These are phyloP conservation scores for Saccostrea cuccullata DNA, from an alignment of 1,140 invertebrate species.

Conservation along the genomic window DNA sequence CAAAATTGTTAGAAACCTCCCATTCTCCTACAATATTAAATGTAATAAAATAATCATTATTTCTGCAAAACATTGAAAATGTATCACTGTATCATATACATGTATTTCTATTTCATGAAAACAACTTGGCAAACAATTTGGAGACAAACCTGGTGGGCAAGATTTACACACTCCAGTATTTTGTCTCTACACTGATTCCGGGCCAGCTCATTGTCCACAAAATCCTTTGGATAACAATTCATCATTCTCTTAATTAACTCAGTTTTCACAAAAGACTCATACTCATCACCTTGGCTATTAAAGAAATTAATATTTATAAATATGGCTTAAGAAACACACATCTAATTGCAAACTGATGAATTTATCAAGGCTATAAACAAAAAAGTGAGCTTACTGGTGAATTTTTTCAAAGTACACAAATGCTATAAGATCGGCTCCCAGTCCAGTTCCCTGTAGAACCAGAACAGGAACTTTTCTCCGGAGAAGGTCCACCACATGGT, in stretches of 20 bases:
- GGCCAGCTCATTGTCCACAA: slow-evolving; percentile 68
- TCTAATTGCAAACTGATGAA: background rate
- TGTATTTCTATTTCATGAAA: background rate
- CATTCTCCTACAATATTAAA: slow-evolving; percentile 66
- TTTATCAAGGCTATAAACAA: background rate
- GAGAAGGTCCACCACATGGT: slow-evolving; percentile 74
- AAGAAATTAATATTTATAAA: background rate
- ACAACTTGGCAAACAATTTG: background rate
- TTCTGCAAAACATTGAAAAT: no score
- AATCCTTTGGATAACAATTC: slow-evolving; percentile 74
- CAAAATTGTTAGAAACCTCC: slow-evolving; percentile 75
- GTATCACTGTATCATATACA: no score
- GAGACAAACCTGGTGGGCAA: slow-evolving; percentile 60
- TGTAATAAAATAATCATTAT: no score
- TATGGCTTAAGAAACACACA: background rate
- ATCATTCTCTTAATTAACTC: slow-evolving; percentile 75
- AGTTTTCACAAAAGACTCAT: slow-evolving; percentile 76
- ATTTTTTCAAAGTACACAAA: slow-evolving; percentile 76
- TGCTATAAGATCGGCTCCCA: slow-evolving; percentile 76
- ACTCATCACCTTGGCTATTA: slow-evolving; percentile 67
- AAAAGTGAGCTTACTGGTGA: slow-evolving; percentile 67
- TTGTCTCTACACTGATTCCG: slow-evolving; percentile 71
- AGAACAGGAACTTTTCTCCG: slow-evolving; percentile 77
- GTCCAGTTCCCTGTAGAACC: slow-evolving; percentile 76
- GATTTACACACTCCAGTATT: slow-evolving; percentile 72